Evolutionary conservation across 2,113 vertebrate genomes (phyloP), one percentile per base, ranked within the genome.

Genomic region (Pluvianellus socialis): DNA sequence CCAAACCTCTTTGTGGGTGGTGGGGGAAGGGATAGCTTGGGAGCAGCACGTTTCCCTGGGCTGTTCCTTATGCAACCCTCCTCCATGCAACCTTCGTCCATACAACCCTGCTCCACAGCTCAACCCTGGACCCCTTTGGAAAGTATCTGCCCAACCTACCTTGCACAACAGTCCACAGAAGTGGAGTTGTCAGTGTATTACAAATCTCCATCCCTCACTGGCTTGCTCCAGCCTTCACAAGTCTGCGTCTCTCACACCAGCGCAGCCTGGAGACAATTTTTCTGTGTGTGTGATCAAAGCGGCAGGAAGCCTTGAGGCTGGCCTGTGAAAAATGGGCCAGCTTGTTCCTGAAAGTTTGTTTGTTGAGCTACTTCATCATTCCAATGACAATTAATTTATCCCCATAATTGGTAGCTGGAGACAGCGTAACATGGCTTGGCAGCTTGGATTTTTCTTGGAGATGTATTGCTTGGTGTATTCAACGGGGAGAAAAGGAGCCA

Each of bases 401-500:
- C 0, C 0, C 83, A 65, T 93, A 92, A 94, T 35, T 93, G 49
- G 68, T 80, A 67, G 83, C 90, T 91, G 79, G 80, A 95, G 95
- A 94, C 86, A 94, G 80, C 14, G 10, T 75, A 73, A 92, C 52
- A 24, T 4, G 5, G 15, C 83, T 75, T 93, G 76, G 76, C 86
- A 93, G 92, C 53, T 52, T 79, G 88, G 40, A 82, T 92, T 92
- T 93, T 92, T 91, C 88, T 86, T 22, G 14, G 56, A 92, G 70
- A 94, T 89, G 32, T 84, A 79, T 87, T 94, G 24, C 56, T 92
- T 92, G 83, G 88, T 40, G 33, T 72, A 27, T 75, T 61, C 66
- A 81, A 45, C 18, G 4, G 8, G 22, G n/a, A 53, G 45, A 70
- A 80, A 81, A 92, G 83, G 90, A 92, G 68, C 73, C 90, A 92